Evolutionary conservation across 2,888 invertebrate genomes (phyloP).

Genomic region (Idaea aversata): DNA sequence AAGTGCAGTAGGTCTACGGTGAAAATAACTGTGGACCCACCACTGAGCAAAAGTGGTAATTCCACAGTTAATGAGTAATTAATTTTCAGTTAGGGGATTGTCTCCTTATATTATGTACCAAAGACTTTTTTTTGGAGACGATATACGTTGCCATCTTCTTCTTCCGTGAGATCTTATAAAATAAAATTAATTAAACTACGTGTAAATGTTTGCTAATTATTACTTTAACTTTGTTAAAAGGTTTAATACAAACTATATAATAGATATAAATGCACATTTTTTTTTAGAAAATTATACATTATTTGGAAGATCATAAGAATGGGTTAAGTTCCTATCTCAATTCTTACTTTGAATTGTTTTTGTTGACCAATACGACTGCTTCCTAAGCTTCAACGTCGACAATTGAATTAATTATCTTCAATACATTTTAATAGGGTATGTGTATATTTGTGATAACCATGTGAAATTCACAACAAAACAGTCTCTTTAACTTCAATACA

Average conservation of each 20-base stretch:
- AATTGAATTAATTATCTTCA: neutral
- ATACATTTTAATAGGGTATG: neutral
- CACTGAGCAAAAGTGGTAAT: no score
- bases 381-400: neutral
- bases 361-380: neutral
- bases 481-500: slow-evolving; percentile 2
- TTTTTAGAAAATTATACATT: neutral
- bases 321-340: neutral
- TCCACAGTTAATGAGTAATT: neutral
- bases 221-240: neutral
- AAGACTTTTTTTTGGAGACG: neutral
- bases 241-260: neutral
- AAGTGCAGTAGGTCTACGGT: no score
- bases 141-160: neutral
- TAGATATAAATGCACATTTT: neutral
- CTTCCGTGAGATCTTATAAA: neutral
- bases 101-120: neutral
- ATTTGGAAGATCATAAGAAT: neutral
- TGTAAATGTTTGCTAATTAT: neutral
- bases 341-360: neutral
- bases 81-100: neutral
- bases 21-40: no score
- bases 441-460: neutral
- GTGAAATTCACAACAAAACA: slow-evolving; percentile 2
- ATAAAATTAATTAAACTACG: neutral